Percentiles rank a stretch among this genome's conserved stretches.
Conservation (phyloP, 2,113 vertebrate genomes). For the Otis tarda region DNA sequence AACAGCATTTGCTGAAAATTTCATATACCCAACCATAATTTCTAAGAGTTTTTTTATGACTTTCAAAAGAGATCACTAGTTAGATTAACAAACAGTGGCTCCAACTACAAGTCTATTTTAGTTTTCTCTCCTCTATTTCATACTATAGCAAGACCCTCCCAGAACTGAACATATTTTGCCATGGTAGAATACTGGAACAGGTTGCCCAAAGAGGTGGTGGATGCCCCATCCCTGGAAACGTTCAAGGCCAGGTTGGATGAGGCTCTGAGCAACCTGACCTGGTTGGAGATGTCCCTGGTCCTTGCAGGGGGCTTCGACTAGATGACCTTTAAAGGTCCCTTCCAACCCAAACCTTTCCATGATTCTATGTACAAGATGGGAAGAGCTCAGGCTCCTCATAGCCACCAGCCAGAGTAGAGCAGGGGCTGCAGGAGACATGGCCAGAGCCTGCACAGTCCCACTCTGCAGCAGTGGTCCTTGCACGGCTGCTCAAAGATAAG, state of each 20-base stretch:
- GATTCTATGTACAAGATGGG: rapidly evolving
- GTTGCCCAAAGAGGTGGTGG: no score
- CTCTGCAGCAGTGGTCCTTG: rapidly evolving
- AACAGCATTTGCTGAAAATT: neutral
- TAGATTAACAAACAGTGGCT: neutral
- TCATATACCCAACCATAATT: neutral
- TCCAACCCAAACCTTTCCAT: no score
- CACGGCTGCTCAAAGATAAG: neutral
- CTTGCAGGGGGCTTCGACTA: no score
- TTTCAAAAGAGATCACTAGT: neutral
- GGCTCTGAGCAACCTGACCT: no score
- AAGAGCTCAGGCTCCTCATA: neutral
- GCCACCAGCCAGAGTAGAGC: neutral
- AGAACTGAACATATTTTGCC: rapidly evolving
- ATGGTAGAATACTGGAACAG: no score
- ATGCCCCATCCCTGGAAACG: no score
- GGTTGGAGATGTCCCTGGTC: no score
- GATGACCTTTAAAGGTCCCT: no score
- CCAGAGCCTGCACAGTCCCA: neutral
- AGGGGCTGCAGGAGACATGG: rapidly evolving
- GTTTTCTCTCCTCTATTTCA: neutral
- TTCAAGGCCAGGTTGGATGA: no score
- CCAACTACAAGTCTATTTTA: neutral
- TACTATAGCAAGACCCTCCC: rapidly evolving
- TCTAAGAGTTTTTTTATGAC: neutral